Base-by-base conservation (phyloP, 2,888 invertebrate genomes). In the Hylaea fasciaria region DNA sequence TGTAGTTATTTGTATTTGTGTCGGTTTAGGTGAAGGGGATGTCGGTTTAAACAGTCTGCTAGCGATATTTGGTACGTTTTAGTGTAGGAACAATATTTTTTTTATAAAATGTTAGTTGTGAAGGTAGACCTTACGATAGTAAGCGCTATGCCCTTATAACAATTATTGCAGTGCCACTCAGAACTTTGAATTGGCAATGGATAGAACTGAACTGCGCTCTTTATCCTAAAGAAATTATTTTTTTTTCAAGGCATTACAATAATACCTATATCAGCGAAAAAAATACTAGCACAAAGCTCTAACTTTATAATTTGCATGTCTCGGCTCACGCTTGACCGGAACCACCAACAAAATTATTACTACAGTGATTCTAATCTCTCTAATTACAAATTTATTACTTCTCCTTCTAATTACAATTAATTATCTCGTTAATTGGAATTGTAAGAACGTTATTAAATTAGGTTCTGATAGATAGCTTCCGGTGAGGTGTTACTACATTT, bases 351-450 rank as follows among this genome's bases (percentile, higher is more conserved):
- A 43, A 16, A 48, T 32, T 1, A 40, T 32, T 40, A 12, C 16
- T 40, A 12, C 16, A 50, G 16, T 14, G 49, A 50, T 58, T 29
- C 3, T 12, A 43, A 52, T 53, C 58, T 47, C 17, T 9, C 3
- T 56, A 55, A 56, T 43, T 48, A 17, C 29, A 48, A 53, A 9
- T 32, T 32, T 32, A 32, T 58, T 58, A 58, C 41, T 44, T 59
- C 40, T 44, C 11, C 41, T 60, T 54, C 16, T 60, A 60, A 60
- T 60, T 54, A 60, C 59, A 60, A 60, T 54, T 54, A 49, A 60
- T 56, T 50, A 46, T 35, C 53, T 40, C 50, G 0, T 5, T 60
- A 54, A 60, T 60, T 60, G 50, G 59, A 40, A 54, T 54, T 22
- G 9, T 45, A 54, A 50, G 45, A 50, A 54, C 50, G 35, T 45